phyloP scores from a whole-genome alignment of 2,797 vertebrate species.

The Poecilia wingei region DNA sequence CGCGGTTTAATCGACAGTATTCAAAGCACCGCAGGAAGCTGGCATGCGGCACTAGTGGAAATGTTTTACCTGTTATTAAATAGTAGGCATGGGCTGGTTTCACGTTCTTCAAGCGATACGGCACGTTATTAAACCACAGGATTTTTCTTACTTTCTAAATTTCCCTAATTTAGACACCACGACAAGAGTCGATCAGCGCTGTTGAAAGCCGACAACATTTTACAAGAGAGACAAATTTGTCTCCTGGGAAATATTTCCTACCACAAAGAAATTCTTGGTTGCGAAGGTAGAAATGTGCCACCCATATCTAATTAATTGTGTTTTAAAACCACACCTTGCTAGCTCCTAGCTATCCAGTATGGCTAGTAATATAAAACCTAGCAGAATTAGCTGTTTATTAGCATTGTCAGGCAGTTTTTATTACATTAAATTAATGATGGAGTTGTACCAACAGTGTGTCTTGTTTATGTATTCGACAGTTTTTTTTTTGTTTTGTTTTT shows the following conservation, averaged over 20 bases:
- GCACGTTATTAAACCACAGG: background rate
- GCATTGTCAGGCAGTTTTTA: background rate
- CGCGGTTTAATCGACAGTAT: background rate
- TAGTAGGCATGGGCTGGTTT: conserved; percentile 2
- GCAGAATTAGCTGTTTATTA: background rate
- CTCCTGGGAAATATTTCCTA: background rate
- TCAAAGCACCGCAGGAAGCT: background rate
- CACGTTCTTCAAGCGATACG: background rate
- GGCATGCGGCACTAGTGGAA: background rate
- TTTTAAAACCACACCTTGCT: background rate
- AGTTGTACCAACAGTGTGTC: background rate
- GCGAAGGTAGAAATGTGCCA: background rate
- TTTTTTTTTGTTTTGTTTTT: background rate
- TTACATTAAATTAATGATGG: background rate
- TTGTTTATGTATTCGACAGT: no score
- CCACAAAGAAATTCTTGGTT: background rate
- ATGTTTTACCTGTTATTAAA: background rate
- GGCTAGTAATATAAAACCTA: background rate
- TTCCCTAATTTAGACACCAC: background rate
- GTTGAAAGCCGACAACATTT: background rate
- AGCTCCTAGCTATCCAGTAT: background rate
- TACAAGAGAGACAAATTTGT: background rate
- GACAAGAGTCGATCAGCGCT: background rate
- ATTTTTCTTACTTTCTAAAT: no score
- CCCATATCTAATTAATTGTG: background rate